Percentiles rank a stretch among this genome's conserved stretches.
Conservation (phyloP, 2,888 invertebrate genomes). For the Parascotia fuliginaria region DNA sequence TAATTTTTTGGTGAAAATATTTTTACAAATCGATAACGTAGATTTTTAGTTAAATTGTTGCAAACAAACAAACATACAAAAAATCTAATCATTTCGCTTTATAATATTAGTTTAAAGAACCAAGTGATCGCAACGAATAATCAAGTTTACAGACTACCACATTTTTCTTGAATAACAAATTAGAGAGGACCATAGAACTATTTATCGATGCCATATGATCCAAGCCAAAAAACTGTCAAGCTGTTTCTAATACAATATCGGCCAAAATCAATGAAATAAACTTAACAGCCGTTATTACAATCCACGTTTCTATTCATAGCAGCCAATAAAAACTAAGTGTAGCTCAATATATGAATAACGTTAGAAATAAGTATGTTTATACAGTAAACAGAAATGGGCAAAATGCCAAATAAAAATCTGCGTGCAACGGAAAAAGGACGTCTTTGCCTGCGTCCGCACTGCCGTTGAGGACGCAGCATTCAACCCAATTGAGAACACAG, state of each 20-base stretch:
- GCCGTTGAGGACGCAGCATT: conserved; percentile 14
- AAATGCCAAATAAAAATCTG: conserved; percentile 40
- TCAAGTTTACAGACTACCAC: too few species aligned
- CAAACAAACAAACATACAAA: too few species aligned
- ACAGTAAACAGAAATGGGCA: conserved; percentile 27
- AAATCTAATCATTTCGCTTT: too few species aligned
- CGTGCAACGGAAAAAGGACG: conserved; percentile 12
- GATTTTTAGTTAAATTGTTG: too few species aligned
- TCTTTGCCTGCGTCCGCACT: background rate
- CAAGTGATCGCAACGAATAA: too few species aligned
- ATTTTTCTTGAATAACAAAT: too few species aligned
- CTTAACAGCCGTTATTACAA: conserved; percentile 17
- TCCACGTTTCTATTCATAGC: conserved; percentile 33
- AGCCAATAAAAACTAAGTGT: conserved; percentile 42
- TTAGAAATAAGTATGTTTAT: conserved; percentile 31
- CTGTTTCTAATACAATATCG: background rate
- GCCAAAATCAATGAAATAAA: background rate
- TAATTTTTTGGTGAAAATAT: too few species aligned
- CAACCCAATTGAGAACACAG: conserved; percentile 12
- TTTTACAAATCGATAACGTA: too few species aligned
- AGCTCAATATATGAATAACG: conserved; percentile 38
- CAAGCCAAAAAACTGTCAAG: background rate
- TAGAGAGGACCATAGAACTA: background rate
- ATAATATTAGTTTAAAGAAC: too few species aligned
- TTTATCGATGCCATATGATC: background rate